phyloP scores from a whole-genome alignment of 2,888 invertebrate genomes.

The Taphrorychus bicolor region DNA sequence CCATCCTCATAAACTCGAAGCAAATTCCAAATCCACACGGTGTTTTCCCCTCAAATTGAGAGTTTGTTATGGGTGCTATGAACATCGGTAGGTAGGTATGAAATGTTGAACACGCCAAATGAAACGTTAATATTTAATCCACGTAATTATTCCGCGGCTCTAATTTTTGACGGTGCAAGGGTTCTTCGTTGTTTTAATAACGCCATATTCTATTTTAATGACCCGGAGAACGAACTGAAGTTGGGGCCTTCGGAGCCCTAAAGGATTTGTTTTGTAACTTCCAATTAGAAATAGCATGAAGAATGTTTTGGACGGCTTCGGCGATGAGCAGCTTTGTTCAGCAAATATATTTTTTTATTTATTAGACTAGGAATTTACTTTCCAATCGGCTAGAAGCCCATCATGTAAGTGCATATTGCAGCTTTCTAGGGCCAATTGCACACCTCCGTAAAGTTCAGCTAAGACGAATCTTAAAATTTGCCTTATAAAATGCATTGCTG shows the following conservation, averaged over 20 bases:
- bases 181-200: constrained; percentile 26
- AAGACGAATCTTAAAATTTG: too few relatives aligned
- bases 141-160: constrained; percentile 25
- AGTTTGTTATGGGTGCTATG: neutral
- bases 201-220: constrained; percentile 23
- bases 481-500: too few relatives aligned
- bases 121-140: constrained; percentile 32
- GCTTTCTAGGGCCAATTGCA: too few relatives aligned
- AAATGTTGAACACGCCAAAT: constrained; percentile 4
- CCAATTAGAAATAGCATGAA: neutral
- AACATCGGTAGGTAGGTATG: neutral
- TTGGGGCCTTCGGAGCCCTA: neutral
- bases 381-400: too few relatives aligned
- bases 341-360: too few relatives aligned
- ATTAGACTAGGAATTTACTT: too few relatives aligned
- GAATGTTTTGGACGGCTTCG: neutral
- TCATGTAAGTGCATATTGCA: too few relatives aligned
- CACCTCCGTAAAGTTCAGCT: too few relatives aligned
- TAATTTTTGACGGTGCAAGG: constrained; percentile 30
- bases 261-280: constrained; percentile 12
- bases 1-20: too few relatives aligned
- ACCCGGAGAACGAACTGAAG: neutral
- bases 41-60: neutral
- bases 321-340: too few relatives aligned
- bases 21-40: neutral